Conservation (phyloP, 2,113 vertebrate genomes). For the Dolichotis patagonum region DNA sequence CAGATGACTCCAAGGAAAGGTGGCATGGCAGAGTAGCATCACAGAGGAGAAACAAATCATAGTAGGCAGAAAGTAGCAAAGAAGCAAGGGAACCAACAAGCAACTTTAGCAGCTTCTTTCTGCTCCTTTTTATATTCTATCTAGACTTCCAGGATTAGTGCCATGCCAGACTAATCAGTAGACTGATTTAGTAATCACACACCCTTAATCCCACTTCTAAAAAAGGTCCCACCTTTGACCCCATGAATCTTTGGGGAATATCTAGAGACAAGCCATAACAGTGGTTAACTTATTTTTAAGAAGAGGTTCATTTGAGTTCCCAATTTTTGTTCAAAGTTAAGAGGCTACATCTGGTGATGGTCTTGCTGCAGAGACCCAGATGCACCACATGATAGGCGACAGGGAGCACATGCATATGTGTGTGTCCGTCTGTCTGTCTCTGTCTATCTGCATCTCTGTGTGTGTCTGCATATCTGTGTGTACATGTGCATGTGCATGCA, state of each 20-base stretch:
- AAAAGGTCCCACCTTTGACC: neutral
- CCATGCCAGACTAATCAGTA: neutral
- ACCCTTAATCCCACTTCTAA: neutral
- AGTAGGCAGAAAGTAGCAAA: neutral
- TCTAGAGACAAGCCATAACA: neutral
- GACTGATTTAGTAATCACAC: neutral
- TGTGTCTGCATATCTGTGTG: neutral
- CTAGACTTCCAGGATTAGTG: neutral
- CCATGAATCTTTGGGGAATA: neutral
- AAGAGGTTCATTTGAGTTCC: neutral
- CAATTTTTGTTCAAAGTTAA: neutral
- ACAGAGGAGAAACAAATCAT: neutral
- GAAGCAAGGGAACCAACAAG: neutral
- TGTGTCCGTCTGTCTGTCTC: too few species aligned
- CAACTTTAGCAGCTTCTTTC: neutral
- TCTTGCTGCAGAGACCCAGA: neutral
- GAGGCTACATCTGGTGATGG: neutral
- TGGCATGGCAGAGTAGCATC: neutral
- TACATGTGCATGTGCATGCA: neutral
- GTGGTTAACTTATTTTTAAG: neutral
- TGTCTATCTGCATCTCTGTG: neutral
- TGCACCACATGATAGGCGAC: neutral
- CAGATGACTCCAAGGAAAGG: neutral
- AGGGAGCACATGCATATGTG: neutral
- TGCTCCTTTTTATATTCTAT: neutral